These are phyloP conservation scores for Dasysyrphus albostriatus DNA, from an alignment of 2,888 invertebrate species.

Conservation along the genomic window DNA sequence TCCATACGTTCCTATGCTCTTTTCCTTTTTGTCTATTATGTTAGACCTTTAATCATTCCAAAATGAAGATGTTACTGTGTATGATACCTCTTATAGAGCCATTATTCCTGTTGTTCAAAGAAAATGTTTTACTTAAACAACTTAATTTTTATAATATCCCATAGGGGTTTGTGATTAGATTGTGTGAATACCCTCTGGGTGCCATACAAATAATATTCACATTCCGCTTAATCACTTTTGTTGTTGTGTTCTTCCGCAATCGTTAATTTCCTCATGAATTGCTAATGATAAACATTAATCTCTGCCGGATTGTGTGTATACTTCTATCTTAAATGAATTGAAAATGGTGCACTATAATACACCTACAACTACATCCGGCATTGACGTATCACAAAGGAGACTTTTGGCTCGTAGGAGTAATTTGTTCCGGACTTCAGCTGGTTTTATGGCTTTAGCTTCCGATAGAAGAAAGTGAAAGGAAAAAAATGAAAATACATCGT, in stretches of 20 bases:
- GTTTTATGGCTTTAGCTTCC: conserved; percentile 44
- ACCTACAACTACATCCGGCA: conserved; percentile 10
- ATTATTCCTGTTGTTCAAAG: neutral
- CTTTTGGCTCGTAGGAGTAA: conserved; percentile 45
- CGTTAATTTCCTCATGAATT: conserved; percentile 64
- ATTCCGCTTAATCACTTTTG: conserved; percentile 61
- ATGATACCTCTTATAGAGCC: neutral
- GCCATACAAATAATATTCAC: conserved; percentile 47
- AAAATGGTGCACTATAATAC: conserved; percentile 6
- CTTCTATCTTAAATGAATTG: conserved; percentile 15
- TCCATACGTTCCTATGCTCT: neutral
- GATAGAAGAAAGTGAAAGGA: conserved; percentile 6
- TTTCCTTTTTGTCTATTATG: neutral
- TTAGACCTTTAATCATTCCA: neutral
- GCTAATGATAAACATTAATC: conserved; percentile 63
- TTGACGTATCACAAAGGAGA: conserved; percentile 6
- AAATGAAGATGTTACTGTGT: neutral
- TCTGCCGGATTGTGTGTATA: conserved; percentile 44
- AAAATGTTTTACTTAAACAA: conserved; percentile 15
- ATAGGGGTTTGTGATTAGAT: conserved; percentile 18
- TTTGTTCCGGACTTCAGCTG: conserved; percentile 45
- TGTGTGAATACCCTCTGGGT: conserved; percentile 9
- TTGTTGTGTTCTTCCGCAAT: conserved; percentile 43
- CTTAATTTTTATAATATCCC: conserved; percentile 25
- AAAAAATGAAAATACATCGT: conserved; percentile 5